A percentile compares a stretch with the other conserved stretches of the same genome.
Evolutionary conservation across 2,888 invertebrate species (phyloP).

Genomic region (Caenorhabditis zanzibari): DNA sequence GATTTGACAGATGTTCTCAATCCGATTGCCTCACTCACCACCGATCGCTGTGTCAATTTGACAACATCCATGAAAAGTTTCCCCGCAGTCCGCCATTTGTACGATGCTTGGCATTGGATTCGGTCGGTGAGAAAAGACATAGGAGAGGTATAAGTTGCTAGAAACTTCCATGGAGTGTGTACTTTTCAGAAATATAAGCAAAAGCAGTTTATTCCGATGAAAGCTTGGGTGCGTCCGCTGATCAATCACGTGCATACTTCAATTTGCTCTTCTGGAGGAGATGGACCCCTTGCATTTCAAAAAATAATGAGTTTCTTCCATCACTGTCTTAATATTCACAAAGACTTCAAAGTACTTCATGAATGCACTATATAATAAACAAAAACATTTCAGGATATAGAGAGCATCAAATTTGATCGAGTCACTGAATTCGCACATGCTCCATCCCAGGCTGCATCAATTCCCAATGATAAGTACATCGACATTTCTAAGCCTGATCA

Average conservation of each 20-base stretch:
- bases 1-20: too few relatives aligned
- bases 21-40: too few relatives aligned
- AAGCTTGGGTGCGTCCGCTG: background rate
- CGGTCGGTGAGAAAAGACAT: too few relatives aligned
- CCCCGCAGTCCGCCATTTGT: background rate
- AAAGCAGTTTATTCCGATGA: background rate
- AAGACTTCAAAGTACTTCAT: background rate
- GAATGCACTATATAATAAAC: background rate
- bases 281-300: background rate
- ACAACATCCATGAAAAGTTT: too few relatives aligned
- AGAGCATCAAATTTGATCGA: background rate
- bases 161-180: too few relatives aligned
- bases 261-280: background rate
- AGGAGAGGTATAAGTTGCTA: too few relatives aligned
- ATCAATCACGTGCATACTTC: background rate
- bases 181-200: background rate
- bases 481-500: background rate
- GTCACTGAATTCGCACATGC: constrained; percentile 4
- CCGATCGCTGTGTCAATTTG: too few relatives aligned
- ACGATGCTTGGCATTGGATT: background rate
- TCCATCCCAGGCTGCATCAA: background rate
- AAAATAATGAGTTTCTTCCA: background rate
- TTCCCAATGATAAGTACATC: background rate
- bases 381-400: background rate
- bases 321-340: background rate